phyloP scores from a whole-genome alignment of 2,797 vertebrate genomes.

The Taenioides sp. region DNA sequence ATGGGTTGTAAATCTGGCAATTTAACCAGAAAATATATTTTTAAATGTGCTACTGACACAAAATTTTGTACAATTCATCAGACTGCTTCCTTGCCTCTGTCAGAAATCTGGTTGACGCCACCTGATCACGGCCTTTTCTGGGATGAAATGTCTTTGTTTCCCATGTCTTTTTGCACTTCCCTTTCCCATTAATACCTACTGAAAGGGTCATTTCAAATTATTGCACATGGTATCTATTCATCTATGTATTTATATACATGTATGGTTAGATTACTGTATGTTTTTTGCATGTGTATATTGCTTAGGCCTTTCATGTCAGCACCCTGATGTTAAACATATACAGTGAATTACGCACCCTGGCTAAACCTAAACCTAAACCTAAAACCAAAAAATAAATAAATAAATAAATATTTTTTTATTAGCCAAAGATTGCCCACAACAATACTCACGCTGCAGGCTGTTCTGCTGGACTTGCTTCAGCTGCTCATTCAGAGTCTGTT shows the following conservation, averaged over 20 bases:
- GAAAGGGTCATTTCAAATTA: background rate
- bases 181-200: no score
- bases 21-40: background rate
- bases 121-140: background rate
- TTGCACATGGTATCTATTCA: background rate
- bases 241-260: no score
- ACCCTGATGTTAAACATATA: no score
- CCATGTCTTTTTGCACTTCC: no score
- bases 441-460: constrained; percentile 92
- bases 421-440: background rate
- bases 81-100: background rate
- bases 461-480: constrained; percentile 96
- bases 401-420: no score
- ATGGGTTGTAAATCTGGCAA: no score
- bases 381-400: no score
- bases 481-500: constrained; percentile 92
- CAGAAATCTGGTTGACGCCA: background rate
- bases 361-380: no score
- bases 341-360: no score
- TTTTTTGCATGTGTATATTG: no score
- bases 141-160: background rate
- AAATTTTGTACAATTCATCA: background rate
- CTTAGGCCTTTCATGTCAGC: background rate
- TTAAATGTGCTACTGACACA: background rate
- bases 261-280: no score